Conservation (phyloP, 2,888 invertebrate genomes). For the Synergus laeviventris region DNA sequence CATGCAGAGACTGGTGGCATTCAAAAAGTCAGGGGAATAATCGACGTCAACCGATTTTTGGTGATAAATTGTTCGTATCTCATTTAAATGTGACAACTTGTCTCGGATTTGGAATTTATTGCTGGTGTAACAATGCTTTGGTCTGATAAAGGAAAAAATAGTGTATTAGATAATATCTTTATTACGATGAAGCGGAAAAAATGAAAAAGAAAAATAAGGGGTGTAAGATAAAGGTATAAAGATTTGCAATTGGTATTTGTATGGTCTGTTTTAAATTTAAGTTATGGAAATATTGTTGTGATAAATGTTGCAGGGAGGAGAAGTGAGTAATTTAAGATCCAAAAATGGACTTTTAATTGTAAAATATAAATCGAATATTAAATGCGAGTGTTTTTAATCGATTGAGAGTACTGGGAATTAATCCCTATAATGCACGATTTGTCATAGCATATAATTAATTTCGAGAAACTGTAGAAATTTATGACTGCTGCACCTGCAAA, state of each 20-base stretch:
- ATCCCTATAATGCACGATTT: background rate
- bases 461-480: background rate
- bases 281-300: background rate
- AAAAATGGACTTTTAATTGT: background rate
- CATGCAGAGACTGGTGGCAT: background rate
- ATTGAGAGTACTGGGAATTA: background rate
- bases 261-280: background rate
- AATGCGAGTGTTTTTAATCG: background rate
- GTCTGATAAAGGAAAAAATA: background rate
- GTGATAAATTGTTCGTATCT: background rate
- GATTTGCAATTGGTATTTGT: background rate
- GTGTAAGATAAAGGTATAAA: background rate
- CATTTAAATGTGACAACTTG: background rate
- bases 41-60: background rate
- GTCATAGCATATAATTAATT: background rate
- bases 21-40: background rate
- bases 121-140: slow-evolving; percentile 2
- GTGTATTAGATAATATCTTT: slow-evolving; percentile 15
- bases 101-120: background rate
- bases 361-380: background rate
- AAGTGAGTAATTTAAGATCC: background rate
- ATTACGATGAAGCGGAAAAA: background rate
- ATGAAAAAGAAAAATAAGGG: background rate
- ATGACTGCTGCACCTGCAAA: background rate
- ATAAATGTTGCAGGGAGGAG: background rate